Evolutionary conservation across 1,140 invertebrate genomes (phyloP).

Genomic region (Patella vulgata): DNA sequence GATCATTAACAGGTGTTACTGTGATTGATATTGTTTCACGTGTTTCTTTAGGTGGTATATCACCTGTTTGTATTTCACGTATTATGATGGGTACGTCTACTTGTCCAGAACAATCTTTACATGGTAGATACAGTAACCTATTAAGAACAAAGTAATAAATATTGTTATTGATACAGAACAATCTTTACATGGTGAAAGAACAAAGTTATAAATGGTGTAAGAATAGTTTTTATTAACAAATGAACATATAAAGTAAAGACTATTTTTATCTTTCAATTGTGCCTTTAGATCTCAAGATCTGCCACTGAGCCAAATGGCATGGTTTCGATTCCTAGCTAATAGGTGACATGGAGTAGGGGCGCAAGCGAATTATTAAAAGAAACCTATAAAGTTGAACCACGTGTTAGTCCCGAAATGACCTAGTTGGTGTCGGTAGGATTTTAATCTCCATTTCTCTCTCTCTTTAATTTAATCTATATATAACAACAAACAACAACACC

Average conservation of each 20-base stretch:
- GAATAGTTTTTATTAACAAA: background rate
- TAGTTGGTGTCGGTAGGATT: no score
- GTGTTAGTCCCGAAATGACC: no score
- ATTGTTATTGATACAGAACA: background rate
- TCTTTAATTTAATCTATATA: no score
- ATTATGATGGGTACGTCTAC: constrained; percentile 1
- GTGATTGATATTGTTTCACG: constrained; percentile 4
- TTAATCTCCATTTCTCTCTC: no score
- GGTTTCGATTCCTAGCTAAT: no score
- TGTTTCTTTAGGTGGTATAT: constrained; percentile 6
- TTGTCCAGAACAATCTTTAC: constrained; percentile 12
- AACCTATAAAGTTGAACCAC: no score
- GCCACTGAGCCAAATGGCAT: no score
- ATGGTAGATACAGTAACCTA: constrained; percentile 17
- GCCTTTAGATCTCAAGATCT: background rate
- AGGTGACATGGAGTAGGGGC: no score
- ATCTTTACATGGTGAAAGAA: no score
- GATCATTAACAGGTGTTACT: constrained; percentile 10
- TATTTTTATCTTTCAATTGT: background rate
- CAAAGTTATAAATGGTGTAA: background rate
- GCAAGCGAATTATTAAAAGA: no score
- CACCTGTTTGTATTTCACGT: constrained; percentile 3
- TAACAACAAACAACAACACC: no score
- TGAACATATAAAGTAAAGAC: background rate
- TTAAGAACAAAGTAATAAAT: constrained; percentile 1